Conservation (phyloP, 2,797 vertebrate species). For the Thunnus albacares region DNA sequence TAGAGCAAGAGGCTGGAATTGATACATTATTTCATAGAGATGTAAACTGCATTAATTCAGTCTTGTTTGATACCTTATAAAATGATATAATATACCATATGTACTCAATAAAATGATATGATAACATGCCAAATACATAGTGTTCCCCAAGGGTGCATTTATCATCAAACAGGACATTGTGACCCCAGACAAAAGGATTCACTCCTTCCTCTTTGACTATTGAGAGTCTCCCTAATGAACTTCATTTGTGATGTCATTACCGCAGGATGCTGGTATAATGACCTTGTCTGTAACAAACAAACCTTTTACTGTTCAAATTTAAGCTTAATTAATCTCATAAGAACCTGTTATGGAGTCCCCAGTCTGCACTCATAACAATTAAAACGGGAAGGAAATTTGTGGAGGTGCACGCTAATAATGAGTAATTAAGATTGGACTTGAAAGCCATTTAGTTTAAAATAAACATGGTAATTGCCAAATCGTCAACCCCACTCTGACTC, state of each 20-base stretch:
- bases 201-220: conserved; percentile 40
- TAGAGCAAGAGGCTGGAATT: not conserved
- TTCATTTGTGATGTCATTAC: conserved; percentile 56
- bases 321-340: conserved; percentile 69
- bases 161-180: conserved; percentile 37
- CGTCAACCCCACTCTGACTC: not conserved
- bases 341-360: conserved; percentile 26
- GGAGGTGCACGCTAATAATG: not conserved
- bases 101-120: conserved; percentile 8
- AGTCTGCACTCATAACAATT: conserved; percentile 25
- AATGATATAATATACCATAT: not conserved
- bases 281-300: conserved; percentile 70
- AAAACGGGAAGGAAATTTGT: conserved; percentile 22
- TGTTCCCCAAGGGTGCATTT: conserved; percentile 22
- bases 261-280: conserved; percentile 50
- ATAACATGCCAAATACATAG: not conserved
- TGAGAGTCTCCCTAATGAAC: conserved; percentile 65
- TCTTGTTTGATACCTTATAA: not conserved
- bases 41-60: not conserved
- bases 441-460: conserved; percentile 29
- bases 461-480: conserved; percentile 15
- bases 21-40: not conserved
- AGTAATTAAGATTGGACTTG: conserved; percentile 6
- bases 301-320: conserved; percentile 49
- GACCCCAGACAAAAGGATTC: conserved; percentile 49